phyloP scores from a whole-genome alignment of 2,113 vertebrate genomes.

The Bagarius yarrelli region DNA sequence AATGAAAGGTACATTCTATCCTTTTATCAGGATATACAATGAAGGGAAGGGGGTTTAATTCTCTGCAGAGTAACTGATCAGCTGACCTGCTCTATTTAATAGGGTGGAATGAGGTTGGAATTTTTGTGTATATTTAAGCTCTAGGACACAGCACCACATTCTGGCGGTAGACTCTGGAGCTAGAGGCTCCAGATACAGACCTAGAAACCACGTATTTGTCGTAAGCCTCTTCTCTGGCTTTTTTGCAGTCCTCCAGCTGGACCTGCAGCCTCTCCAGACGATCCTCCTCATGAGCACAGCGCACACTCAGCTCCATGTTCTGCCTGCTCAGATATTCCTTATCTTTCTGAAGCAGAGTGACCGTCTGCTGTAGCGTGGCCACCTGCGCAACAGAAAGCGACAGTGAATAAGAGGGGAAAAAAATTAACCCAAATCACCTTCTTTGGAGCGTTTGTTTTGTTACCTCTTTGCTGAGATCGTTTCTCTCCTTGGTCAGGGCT shows the following conservation, averaged over 20 bases:
- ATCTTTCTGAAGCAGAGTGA: constrained; percentile 90
- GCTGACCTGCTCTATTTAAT: background rate
- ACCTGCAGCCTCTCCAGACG: constrained; percentile 86
- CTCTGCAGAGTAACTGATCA: background rate
- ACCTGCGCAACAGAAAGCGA: constrained; percentile 67
- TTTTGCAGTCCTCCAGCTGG: constrained; percentile 91
- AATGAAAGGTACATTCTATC: background rate
- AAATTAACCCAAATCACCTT: background rate
- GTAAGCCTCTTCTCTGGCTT: constrained; percentile 88
- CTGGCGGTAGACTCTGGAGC: too few species aligned
- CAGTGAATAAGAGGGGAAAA: background rate
- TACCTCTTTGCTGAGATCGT: constrained; percentile 88
- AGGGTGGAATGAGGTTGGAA: background rate
- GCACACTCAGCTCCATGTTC: constrained; percentile 90
- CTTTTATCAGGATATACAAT: background rate
- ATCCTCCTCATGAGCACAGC: constrained; percentile 89
- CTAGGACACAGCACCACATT: too few species aligned
- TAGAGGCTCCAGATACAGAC: constrained; percentile 63
- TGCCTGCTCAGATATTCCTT: constrained; percentile 94
- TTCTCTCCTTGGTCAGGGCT: constrained; percentile 79
- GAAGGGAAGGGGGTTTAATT: background rate
- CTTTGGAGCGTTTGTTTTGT: background rate
- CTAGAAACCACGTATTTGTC: constrained; percentile 95
- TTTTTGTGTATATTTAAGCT: too few species aligned
- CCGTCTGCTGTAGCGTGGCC: constrained; percentile 81